A percentile compares a stretch with the other conserved stretches of the same genome.
These are phyloP conservation scores for Antennarius striatus DNA, from an alignment of 2,113 vertebrate species.

Conservation along the genomic window DNA sequence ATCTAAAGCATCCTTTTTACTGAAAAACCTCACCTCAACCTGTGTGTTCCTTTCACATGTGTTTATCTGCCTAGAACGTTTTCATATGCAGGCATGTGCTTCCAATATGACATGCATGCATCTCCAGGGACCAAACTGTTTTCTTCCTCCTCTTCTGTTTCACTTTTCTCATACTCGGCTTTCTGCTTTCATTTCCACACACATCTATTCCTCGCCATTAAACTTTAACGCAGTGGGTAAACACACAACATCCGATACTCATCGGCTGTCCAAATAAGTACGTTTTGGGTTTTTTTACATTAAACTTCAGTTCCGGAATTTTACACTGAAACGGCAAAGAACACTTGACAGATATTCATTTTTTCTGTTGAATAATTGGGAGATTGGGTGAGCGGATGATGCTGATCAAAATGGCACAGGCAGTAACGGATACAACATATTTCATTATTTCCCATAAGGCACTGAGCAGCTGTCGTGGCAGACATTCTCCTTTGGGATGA, in stretches of 20 bases:
- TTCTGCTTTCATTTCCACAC: slow-evolving; percentile 29
- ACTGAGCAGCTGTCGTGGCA: neutral
- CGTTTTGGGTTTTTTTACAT: slow-evolving; percentile 27
- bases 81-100: neutral
- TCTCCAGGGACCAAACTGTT: neutral
- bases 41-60: too few species aligned
- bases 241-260: slow-evolving; percentile 29
- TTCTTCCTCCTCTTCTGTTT: neutral
- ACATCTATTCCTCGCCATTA: slow-evolving; percentile 28
- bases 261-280: slow-evolving; percentile 21
- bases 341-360: slow-evolving; percentile 43
- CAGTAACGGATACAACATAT: slow-evolving; percentile 40
- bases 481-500: slow-evolving; percentile 2
- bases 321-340: slow-evolving; percentile 36
- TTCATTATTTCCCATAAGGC: neutral
- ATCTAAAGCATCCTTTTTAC: too few species aligned
- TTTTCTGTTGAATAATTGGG: slow-evolving; percentile 44
- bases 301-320: slow-evolving; percentile 50
- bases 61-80: neutral
- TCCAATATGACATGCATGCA: neutral
- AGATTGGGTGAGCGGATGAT: slow-evolving; percentile 5
- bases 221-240: slow-evolving; percentile 33
- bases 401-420: slow-evolving; percentile 16
- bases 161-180: neutral
- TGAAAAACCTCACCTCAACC: too few species aligned